Evolutionary conservation across 2,797 vertebrate species (phyloP), one percentile per base, ranked within the genome.

Genomic region (Triplophysa yarkandensis): DNA sequence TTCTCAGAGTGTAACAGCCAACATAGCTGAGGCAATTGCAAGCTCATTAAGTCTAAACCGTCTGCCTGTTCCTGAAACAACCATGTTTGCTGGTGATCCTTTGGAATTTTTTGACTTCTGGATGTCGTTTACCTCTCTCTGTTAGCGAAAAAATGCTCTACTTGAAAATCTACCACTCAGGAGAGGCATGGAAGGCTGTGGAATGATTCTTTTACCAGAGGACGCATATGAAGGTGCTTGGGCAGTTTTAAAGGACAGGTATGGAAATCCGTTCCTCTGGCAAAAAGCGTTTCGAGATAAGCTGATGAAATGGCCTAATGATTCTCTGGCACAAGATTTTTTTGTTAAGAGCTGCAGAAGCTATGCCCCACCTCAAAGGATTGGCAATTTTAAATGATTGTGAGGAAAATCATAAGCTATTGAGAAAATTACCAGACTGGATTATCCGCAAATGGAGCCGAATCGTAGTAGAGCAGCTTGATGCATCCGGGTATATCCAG

Each of bases 381-480:
- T 23, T 65, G 4, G 6, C 36, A 19, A 64, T 64, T 64, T 39
- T 64, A 27, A 64, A 64, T 7, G 63, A 66, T 17, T 66, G 63
- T 32, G 43, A 66, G 28, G 25, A 48, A 30, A 66, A 66, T 10
- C 7, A 44, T 27, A 66, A 66, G 23, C 10, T 50, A 21, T 44
- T 67, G 3, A 67, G 52, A n/a, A 67, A 67, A 48, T n/a, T 50
- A 9, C 63, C 43, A 11, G 16, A 66, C 11, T 66, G 41, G 63
- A 65, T 65, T 7, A 43, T 65, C 14, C 44, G 28, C 2, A 67
- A 32, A 11, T 67, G 64, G 64, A 50, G 34, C 50, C 16, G 23
- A 16, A 52, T 52, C 25, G 46, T 50, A 19, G 19, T 50, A 6
- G 46, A 50, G 23, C 19, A 50, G n/a, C 14, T 50, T 9, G 21